phyloP scores from a whole-genome alignment of 1,140 invertebrate genomes.

The Diorhabda elongata region DNA sequence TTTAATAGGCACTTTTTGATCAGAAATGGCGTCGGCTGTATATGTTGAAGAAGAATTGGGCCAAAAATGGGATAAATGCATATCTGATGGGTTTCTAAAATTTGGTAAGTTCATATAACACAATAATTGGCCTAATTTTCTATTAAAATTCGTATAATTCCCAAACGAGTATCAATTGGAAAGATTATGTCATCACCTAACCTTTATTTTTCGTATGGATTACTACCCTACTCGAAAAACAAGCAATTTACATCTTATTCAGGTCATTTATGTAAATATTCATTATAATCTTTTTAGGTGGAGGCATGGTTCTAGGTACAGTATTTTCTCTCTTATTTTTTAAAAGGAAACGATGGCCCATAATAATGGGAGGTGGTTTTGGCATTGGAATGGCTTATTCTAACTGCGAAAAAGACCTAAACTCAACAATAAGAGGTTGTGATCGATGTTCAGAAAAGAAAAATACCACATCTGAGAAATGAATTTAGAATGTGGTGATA shows the following conservation, averaged over 20 bases:
- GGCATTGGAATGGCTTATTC: conserved; percentile 73
- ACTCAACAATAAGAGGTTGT: conserved; percentile 41
- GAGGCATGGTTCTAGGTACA: conserved; percentile 62
- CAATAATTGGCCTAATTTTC: too few species aligned
- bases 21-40: conserved; percentile 30
- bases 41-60: conserved; percentile 54
- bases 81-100: conserved; percentile 60
- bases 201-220: conserved; percentile 8
- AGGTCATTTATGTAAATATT: neutral
- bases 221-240: too few species aligned
- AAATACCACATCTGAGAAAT: too few species aligned
- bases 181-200: conserved; percentile 33
- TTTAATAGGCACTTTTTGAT: neutral
- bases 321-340: conserved; percentile 67
- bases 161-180: neutral
- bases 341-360: conserved; percentile 64
- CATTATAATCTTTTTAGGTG: conserved; percentile 50
- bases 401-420: conserved; percentile 67
- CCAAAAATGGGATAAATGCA: conserved; percentile 57
- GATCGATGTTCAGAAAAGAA: conserved; percentile 13
- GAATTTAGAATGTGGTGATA: neutral
- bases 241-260: neutral
- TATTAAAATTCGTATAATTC: neutral
- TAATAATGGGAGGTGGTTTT: conserved; percentile 66
- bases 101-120: conserved; percentile 49